Conservation (phyloP, 1,140 invertebrate species). For the Eriocheir sinensis region DNA sequence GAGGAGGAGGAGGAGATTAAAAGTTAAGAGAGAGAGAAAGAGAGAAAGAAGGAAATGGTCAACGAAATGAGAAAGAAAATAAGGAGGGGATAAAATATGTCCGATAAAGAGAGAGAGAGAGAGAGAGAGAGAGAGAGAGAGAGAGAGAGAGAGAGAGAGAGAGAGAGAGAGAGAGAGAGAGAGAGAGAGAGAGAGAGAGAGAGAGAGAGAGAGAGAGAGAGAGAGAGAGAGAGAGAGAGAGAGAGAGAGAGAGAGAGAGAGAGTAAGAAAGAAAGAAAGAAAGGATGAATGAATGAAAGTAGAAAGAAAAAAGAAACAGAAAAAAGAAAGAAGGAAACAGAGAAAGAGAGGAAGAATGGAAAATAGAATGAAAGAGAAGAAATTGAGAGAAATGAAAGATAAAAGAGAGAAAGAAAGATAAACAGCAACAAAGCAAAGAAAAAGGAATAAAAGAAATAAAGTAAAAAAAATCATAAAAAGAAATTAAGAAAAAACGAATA, state of each 20-base stretch:
- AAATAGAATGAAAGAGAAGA: not conserved
- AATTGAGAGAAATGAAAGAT: not conserved
- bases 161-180: not conserved
- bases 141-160: not conserved
- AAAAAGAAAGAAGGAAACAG: too few relatives aligned
- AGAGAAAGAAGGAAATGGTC: too few relatives aligned
- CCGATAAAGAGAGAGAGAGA: too few relatives aligned
- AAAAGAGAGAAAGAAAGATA: not conserved
- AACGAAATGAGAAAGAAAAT: too few relatives aligned
- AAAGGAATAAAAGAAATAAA: too few relatives aligned
- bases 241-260: not conserved
- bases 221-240: not conserved
- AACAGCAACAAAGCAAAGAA: too few relatives aligned
- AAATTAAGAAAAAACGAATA: not conserved
- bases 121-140: too few relatives aligned
- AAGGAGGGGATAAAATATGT: too few relatives aligned
- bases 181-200: not conserved
- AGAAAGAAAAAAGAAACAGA: too few relatives aligned
- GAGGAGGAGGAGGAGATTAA: not conserved
- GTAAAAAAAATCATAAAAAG: too few relatives aligned
- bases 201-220: not conserved
- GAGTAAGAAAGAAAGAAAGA: not conserved
- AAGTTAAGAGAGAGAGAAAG: not conserved
- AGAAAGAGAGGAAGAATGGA: too few relatives aligned
- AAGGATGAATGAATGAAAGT: not conserved